These are phyloP conservation scores for Halcyon chelicuti DNA, from an alignment of 2,797 vertebrate species.

Conservation along the genomic window DNA sequence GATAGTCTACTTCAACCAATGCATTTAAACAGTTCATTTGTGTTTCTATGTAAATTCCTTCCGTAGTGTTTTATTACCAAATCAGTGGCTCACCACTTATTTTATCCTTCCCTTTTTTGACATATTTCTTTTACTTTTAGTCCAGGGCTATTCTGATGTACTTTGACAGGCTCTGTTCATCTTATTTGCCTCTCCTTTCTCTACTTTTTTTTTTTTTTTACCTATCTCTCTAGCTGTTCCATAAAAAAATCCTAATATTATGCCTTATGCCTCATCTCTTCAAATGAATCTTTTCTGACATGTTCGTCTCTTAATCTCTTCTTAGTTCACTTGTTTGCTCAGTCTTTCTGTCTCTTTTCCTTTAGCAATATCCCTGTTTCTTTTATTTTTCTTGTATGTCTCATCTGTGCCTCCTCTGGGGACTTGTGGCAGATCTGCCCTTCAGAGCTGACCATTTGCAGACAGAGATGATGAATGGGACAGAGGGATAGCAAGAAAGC, in stretches of 20 bases:
- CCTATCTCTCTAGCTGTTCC: background rate
- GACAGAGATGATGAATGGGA: background rate
- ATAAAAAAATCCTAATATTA: background rate
- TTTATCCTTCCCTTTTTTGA: background rate
- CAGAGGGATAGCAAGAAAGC: background rate
- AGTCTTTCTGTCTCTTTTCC: background rate
- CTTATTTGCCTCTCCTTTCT: background rate
- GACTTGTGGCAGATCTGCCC: background rate
- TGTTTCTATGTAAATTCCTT: background rate
- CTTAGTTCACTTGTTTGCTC: background rate
- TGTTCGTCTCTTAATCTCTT: background rate
- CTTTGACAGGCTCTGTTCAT: background rate
- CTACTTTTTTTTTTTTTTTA: background rate
- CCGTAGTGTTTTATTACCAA: background rate
- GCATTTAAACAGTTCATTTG: background rate
- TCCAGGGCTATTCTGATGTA: background rate
- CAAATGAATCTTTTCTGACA: conserved; percentile 5
- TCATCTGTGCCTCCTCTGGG: background rate
- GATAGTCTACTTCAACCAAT: background rate
- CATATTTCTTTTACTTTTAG: background rate
- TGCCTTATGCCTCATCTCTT: background rate
- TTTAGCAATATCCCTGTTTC: background rate
- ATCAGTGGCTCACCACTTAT: background rate
- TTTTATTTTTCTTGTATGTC: background rate
- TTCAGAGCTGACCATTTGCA: background rate